Evolutionary conservation across 2,888 invertebrate genomes (phyloP).

Genomic region (Thecocarcelia acutangulata): DNA sequence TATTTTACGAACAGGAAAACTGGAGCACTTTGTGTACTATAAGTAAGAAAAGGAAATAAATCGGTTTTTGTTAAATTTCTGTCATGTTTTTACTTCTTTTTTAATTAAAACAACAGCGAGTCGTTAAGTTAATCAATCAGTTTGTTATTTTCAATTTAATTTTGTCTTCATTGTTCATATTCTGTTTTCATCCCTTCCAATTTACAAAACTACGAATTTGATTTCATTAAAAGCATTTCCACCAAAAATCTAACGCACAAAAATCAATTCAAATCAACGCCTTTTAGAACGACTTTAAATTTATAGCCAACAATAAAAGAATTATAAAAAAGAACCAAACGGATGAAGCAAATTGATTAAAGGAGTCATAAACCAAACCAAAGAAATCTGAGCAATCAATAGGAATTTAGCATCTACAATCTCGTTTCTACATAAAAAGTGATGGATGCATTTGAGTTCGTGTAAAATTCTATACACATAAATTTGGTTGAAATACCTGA

Average conservation of each 20-base stretch:
- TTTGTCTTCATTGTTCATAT: neutral
- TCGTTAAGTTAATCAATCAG: slow-evolving; percentile 2
- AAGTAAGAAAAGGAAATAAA: too few species aligned
- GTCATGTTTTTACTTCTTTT: too few species aligned
- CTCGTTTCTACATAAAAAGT: too few species aligned
- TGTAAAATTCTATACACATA: too few species aligned
- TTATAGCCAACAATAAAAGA: slow-evolving; percentile 17
- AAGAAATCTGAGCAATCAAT: slow-evolving; percentile 41
- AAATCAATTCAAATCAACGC: slow-evolving; percentile 22
- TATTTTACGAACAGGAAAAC: too few species aligned
- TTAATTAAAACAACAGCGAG: too few species aligned
- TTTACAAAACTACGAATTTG: slow-evolving; percentile 1
- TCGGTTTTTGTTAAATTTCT: too few species aligned
- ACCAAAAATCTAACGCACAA: slow-evolving; percentile 15
- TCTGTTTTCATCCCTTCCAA: neutral
- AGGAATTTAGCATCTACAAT: neutral
- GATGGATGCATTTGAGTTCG: too few species aligned
- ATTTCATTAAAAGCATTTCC: neutral
- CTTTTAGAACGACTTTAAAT: slow-evolving; percentile 15
- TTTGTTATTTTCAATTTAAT: neutral
- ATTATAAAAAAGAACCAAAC: neutral
- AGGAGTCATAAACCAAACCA: neutral
- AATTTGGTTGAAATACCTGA: too few species aligned
- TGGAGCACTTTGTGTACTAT: too few species aligned
- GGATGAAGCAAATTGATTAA: neutral